phyloP scores from a whole-genome alignment of 2,797 vertebrate species.

The Diglossa cyanea region DNA sequence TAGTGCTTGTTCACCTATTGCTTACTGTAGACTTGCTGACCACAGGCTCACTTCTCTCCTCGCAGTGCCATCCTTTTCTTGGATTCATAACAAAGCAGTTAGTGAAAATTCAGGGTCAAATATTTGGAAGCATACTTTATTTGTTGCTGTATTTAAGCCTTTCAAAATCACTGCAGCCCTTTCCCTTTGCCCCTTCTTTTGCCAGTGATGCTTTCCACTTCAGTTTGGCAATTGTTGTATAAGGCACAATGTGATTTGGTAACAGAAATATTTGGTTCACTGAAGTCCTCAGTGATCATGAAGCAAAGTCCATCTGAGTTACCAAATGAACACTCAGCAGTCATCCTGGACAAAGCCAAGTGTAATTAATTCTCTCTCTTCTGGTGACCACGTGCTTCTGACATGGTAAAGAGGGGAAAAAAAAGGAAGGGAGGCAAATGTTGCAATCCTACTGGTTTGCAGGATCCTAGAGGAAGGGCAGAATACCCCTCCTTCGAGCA shows the following conservation, averaged over 20 bases:
- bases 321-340: conserved; percentile 23
- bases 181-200: background rate
- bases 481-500: background rate
- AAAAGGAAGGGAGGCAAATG: background rate
- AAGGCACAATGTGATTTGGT: conserved; percentile 6
- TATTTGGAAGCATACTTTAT: background rate
- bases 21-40: background rate
- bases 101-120: background rate
- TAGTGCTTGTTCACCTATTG: background rate
- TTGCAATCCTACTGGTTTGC: background rate
- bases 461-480: background rate
- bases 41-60: background rate
- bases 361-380: conserved; percentile 1
- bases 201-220: background rate
- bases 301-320: conserved; percentile 14
- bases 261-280: background rate
- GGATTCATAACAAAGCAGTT: background rate
- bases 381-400: background rate
- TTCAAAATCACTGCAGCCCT: background rate
- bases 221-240: background rate
- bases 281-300: background rate
- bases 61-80: background rate
- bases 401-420: background rate
- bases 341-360: background rate
- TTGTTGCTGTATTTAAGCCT: background rate